Evolutionary conservation across 92 coral and sea anemone genomes (phyloP), one percentile per base, ranked within the genome.

Genomic region (Actinostola sp.): DNA sequence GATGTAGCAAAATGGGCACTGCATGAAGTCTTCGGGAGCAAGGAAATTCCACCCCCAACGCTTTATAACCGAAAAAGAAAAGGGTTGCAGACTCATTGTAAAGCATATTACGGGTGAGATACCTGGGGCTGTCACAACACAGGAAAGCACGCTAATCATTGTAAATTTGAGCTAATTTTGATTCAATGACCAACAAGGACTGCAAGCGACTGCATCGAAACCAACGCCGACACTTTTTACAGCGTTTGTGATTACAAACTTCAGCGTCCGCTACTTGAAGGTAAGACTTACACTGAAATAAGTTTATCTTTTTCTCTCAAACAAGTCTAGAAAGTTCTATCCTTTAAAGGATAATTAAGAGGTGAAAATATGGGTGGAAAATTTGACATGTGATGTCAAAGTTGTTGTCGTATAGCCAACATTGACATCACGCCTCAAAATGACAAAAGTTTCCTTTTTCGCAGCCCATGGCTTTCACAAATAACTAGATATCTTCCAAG

Each of bases 101-200:
- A 36, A 36, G 4, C 11, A 36, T 36, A 36, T 36, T 36, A 29
- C 63, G 26, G 63, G 39, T 9, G 4, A 36, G 5, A n/a, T 27
- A 1, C 13, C 36, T 9, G 28, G 12, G 39, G 63, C 63, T 57
- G 32, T 57, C 63, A 57, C 42, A 27, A 57, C 38, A 57, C 36
- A 29, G 63, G 63, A 57, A 57, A 57, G 27, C 14, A 27, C 38
- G 7, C 27, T 57, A 57, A 57, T 57, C 39, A 57, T 30, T 27
- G 20, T 57, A 27, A 57, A 57, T 57, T 57, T 57, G 31, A 57
- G 63, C 36, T 57, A 57, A 57, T 57, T 57, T 29, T 29, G 17
- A 57, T 57, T 57, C 63, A 29, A 57, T 35, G 28, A 29, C 14
- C 4, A 38, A 29, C 3, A 57, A 27, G 39, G 27, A 57, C 27